Conservation (phyloP, 1,140 invertebrate species). For the Ips nitidus region DNA sequence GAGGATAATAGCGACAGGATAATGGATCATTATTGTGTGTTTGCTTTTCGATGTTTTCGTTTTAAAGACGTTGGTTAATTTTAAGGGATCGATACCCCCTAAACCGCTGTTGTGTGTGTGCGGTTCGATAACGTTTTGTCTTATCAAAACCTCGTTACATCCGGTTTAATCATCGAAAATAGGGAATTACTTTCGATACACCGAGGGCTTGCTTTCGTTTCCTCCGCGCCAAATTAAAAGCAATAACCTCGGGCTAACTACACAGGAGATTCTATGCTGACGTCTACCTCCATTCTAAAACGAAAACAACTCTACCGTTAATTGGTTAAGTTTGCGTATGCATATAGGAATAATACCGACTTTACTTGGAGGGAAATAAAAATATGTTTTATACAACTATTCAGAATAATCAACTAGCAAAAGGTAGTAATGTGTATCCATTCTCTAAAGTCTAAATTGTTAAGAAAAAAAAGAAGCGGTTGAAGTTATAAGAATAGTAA, state of each 20-base stretch:
- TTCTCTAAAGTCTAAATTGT: too few relatives aligned
- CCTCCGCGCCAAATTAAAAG: constrained; percentile 30
- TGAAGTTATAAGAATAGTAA: too few relatives aligned
- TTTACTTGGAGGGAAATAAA: too few relatives aligned
- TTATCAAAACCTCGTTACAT: constrained; percentile 33
- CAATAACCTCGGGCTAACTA: constrained; percentile 26
- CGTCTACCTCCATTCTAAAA: constrained; percentile 25
- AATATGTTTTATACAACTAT: too few relatives aligned
- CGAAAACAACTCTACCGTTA: constrained; percentile 28
- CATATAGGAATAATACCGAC: constrained; percentile 4
- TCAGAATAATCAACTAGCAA: too few relatives aligned
- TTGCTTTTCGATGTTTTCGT: constrained; percentile 37
- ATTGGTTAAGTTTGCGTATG: constrained; percentile 22
- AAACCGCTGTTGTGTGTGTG: not conserved
- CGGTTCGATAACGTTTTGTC: constrained; percentile 11
- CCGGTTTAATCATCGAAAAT: constrained; percentile 36
- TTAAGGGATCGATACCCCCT: constrained; percentile 7
- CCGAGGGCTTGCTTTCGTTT: constrained; percentile 17
- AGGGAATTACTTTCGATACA: constrained; percentile 36
- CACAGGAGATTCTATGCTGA: constrained; percentile 30
- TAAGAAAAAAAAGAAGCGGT: too few relatives aligned
- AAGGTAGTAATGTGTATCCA: too few relatives aligned
- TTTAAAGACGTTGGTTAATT: constrained; percentile 35
- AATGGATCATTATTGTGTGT: constrained; percentile 39
- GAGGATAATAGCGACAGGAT: constrained; percentile 34